Base-by-base conservation (phyloP, 2,888 invertebrate species). In the Erpobdella octoculata region DNA sequence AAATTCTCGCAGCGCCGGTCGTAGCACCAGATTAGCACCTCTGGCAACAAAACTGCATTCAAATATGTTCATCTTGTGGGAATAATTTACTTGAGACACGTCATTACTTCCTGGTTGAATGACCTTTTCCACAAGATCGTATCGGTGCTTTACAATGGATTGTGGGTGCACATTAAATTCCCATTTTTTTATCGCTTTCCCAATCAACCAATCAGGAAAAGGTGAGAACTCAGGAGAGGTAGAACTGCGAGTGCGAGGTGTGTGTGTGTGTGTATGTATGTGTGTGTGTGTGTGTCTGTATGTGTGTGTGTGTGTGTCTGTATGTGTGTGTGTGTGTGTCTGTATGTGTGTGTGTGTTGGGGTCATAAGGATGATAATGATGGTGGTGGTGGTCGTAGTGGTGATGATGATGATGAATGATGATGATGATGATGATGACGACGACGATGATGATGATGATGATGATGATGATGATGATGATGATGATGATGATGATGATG, bases 291-390 rank as follows among this genome's bases (percentile, higher is more conserved):
- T 71, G 48, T 64, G 46, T 71, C 35, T 65, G 48, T 71, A 28
- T 65, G 28, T 71, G 28, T 65, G 38, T 71, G 31, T 65, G 31
- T 71, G 36, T 66, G 31, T 66, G 21, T 46, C 21, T 71, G 35
- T 71, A 46, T 65, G 35, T 65, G 33, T 65, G 48, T 71, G 33
- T 68, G 33, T 68, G 33, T 68, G 33, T 31, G 33, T 33, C 35
- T 61, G 53, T 70, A 64, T 71, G 46, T 64, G 37, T 37, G 41
- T 71, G 28, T 71, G 69, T 69, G 58, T 69, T 48, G n/a, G 35
- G 48, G 58, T 58, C n/a, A 21, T 12, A 33, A 59, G 53, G 65
- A 35, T 0, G 12, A 21, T 36, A 36, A 36, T 21, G 65, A 5
- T 15, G 15, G 33, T 1, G 0, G n/a, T 64, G 33, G 35, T 35